Base-by-base conservation (phyloP, 2,113 vertebrate genomes). In the Gymnorhina tibicen region DNA sequence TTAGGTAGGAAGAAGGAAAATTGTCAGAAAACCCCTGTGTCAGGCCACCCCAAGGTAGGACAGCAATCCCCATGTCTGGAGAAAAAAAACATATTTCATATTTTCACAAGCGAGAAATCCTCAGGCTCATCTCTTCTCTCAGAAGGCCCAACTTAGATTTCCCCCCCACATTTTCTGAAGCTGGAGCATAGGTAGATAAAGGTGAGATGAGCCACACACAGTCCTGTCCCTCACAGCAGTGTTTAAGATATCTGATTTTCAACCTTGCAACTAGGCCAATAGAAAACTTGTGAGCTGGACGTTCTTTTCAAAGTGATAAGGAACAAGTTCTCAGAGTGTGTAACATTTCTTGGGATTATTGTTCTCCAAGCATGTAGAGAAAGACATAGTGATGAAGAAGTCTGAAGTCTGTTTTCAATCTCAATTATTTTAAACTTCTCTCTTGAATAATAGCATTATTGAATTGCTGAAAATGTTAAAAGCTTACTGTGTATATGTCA, bases 151-250 rank as follows among this genome's bases (percentile, higher is more conserved):
- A 13, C 2, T 23, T 60, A 21, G 21, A 32, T 17, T 46, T 46
- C 6, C 9, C 9, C 3, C 9, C 1, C 3, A 6, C 10, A 3
- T 24, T 16, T 73, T 74, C 32, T 62, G 46, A 66, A 89, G 15
- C 19, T 56, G 16, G 6, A 39, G 3, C 0, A 0, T 13, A 46
- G 16, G 11, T 39, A 62, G 19, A 16, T n/a, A 52, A 77, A 47
- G 7, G 7, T 56, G 19, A 12, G 23, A 59, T 18, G 59, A 82
- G 11, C 9, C 12, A 39, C 9, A 13, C 11, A 50, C 9, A 27
- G 5, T 46, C 15, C 55, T 72, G 30, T 39, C 18, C 24, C 39
- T 82, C 37, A 49, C 7, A 78, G 27, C 6, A 55, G 5, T 59
- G 11, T 50, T 64, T 68, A 50, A 63, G 47, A 47, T 3, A 46